Conservation (phyloP, 37 sponge, comb jelly and placozoan species). For the Diacarnus erythraeanus region DNA sequence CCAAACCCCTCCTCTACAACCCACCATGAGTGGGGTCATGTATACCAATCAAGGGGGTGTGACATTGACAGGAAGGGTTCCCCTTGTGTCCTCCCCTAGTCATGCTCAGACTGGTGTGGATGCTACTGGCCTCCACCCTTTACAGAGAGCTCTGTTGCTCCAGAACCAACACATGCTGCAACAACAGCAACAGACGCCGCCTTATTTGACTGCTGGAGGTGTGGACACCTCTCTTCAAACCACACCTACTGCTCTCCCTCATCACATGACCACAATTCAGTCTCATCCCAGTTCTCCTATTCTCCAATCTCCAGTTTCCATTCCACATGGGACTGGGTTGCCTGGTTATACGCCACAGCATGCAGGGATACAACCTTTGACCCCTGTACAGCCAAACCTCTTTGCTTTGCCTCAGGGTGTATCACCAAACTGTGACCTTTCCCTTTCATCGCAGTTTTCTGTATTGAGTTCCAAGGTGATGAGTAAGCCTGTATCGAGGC, state of each 20-base stretch:
- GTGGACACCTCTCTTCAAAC: not conserved
- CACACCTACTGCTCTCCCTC: slow-evolving; percentile 24
- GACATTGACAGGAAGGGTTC: not conserved
- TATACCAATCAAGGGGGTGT: not conserved
- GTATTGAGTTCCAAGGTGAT: not conserved
- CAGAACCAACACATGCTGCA: slow-evolving; percentile 28
- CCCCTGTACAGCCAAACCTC: slow-evolving; percentile 1
- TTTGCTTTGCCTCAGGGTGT: not conserved
- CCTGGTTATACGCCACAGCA: not conserved
- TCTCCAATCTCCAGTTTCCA: slow-evolving; percentile 31
- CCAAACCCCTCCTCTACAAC: not conserved
- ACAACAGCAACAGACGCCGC: not conserved
- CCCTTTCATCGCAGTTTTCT: not conserved
- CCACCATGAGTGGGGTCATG: not conserved
- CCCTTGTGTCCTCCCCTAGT: not conserved
- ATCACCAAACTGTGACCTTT: not conserved
- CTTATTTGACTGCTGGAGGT: not conserved
- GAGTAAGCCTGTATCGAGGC: slow-evolving; percentile 29
- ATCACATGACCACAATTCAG: slow-evolving; percentile 18
- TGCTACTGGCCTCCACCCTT: slow-evolving; percentile 58
- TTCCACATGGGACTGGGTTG: not conserved
- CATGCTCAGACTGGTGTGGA: not conserved
- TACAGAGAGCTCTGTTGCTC: slow-evolving; percentile 76
- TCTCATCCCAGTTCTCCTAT: slow-evolving; percentile 33
- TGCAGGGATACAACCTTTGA: not conserved